A percentile compares a stretch with the other conserved stretches of the same genome.
These are phyloP conservation scores for Epirrita christyi DNA, from an alignment of 2,888 invertebrate genomes.

Conservation along the genomic window DNA sequence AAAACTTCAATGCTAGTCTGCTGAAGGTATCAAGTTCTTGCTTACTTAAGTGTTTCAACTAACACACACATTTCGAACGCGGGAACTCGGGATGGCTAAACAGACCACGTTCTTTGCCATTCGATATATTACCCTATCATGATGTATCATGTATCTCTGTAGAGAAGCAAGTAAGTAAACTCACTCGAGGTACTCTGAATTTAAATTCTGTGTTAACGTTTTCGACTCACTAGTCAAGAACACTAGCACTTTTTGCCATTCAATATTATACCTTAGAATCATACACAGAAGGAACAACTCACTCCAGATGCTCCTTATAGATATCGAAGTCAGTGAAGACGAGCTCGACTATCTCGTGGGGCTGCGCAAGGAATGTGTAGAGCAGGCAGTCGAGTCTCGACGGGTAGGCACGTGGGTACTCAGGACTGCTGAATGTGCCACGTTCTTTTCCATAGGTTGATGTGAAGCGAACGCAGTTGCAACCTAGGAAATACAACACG, in stretches of 20 bases:
- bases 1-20: too few relatives aligned
- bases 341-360: slow-evolving; percentile 92
- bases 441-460: slow-evolving; percentile 91
- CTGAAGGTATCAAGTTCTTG: too few relatives aligned
- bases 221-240: too few relatives aligned
- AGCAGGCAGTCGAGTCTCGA: slow-evolving; percentile 91
- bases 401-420: slow-evolving; percentile 91
- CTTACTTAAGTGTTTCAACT: too few relatives aligned
- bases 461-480: slow-evolving; percentile 92
- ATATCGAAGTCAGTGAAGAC: slow-evolving; percentile 92
- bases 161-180: too few relatives aligned
- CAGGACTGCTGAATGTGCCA: slow-evolving; percentile 93
- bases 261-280: background rate
- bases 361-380: slow-evolving; percentile 92
- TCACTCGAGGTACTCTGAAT: too few relatives aligned
- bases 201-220: too few relatives aligned
- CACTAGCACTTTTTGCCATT: background rate
- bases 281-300: slow-evolving; percentile 65
- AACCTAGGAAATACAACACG: slow-evolving; percentile 88
- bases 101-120: background rate
- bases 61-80: too few relatives aligned
- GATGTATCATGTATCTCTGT: too few relatives aligned
- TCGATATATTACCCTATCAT: background rate
- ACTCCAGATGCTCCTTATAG: slow-evolving; percentile 87
- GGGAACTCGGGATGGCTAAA: too few relatives aligned